Evolutionary conservation across 2,888 invertebrate genomes (phyloP).

Genomic region (Drosophila lutescens): DNA sequence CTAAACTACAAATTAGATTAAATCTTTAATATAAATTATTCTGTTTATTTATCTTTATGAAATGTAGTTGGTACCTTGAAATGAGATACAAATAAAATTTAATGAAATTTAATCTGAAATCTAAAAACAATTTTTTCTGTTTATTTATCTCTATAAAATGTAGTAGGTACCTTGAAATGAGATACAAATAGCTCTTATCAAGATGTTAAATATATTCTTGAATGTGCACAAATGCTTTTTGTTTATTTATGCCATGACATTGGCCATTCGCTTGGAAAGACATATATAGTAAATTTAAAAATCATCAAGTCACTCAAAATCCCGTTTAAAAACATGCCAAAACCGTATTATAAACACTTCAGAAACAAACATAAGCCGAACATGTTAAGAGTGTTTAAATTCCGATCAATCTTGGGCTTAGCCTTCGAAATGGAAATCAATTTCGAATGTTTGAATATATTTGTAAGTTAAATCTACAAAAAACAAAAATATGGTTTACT

Average conservation of each 20-base stretch:
- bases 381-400: slow-evolving; percentile 21
- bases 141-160: too few species aligned
- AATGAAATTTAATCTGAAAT: too few species aligned
- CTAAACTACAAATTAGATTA: too few species aligned
- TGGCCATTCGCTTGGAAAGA: slow-evolving; percentile 8
- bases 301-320: slow-evolving; percentile 14
- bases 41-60: too few species aligned
- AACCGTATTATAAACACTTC: slow-evolving; percentile 23
- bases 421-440: slow-evolving; percentile 12
- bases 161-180: background rate
- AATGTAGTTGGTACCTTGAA: too few species aligned
- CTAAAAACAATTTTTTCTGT: too few species aligned
- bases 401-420: slow-evolving; percentile 23
- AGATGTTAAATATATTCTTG: slow-evolving; percentile 1
- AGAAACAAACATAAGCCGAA: slow-evolving; percentile 21
- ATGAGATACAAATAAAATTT: too few species aligned
- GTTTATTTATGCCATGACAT: background rate
- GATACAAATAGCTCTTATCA: background rate
- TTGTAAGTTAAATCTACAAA: too few species aligned
- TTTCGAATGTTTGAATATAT: slow-evolving; percentile 12
- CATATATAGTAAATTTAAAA: slow-evolving; percentile 11
- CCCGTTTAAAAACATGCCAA: slow-evolving; percentile 24
- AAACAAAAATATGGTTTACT: too few species aligned
- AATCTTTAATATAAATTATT: too few species aligned
- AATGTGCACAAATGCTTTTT: background rate